Percentiles rank a stretch among this genome's conserved stretches.
Conservation (phyloP, 2,888 invertebrate species). For the Ganaspis brasiliensis region DNA sequence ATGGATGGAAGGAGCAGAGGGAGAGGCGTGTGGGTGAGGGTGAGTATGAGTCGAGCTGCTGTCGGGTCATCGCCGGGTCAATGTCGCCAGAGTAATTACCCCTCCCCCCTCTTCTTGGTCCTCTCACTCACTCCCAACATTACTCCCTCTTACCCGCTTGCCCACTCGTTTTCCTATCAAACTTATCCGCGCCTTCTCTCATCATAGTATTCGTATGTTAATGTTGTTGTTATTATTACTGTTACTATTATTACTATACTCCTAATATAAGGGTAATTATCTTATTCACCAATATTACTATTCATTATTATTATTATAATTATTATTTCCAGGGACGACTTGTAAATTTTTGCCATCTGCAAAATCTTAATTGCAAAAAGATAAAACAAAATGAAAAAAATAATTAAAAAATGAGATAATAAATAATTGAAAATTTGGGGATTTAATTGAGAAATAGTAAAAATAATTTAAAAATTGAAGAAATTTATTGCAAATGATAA, state of each 20-base stretch:
- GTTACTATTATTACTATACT: not conserved
- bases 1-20: slow-evolving; percentile 45
- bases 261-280: too few species aligned
- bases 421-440: too few species aligned
- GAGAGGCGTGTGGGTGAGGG: slow-evolving; percentile 62
- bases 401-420: too few species aligned
- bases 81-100: slow-evolving; percentile 79
- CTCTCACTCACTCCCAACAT: slow-evolving; percentile 50
- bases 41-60: slow-evolving; percentile 66
- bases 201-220: not conserved
- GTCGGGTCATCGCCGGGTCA: slow-evolving; percentile 78
- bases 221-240: not conserved
- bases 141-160: slow-evolving; percentile 51
- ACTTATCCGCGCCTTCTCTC: slow-evolving; percentile 51
- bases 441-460: too few species aligned
- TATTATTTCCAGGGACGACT: too few species aligned
- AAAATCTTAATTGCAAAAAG: too few species aligned
- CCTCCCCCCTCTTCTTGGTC: slow-evolving; percentile 59
- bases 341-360: too few species aligned
- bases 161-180: slow-evolving; percentile 51
- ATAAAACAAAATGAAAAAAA: too few species aligned
- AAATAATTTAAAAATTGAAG: too few species aligned
- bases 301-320: too few species aligned
- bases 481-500: too few species aligned
- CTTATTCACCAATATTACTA: not conserved